Conservation (phyloP, 2,113 vertebrate genomes). For the Sminthopsis crassicaudata region DNA sequence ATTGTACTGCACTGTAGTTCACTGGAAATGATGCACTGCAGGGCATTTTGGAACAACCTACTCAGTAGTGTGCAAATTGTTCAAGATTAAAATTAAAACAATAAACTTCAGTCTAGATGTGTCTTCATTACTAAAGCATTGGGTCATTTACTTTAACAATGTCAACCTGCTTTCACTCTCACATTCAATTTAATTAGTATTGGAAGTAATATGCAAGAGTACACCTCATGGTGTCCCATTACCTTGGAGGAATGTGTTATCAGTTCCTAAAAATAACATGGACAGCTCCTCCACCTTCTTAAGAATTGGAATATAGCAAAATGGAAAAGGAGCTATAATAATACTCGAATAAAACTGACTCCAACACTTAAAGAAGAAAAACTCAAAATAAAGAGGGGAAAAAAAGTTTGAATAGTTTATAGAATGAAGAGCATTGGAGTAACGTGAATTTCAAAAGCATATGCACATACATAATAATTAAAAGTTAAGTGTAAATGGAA, state of each 20-base stretch:
- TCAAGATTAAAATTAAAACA: slow-evolving; percentile 85
- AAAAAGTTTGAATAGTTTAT: neutral
- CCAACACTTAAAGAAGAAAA: slow-evolving; percentile 24
- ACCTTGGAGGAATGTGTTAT: slow-evolving; percentile 73
- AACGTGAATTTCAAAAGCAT: neutral
- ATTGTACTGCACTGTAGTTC: slow-evolving; percentile 55
- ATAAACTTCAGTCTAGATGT: slow-evolving; percentile 82
- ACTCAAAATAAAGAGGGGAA: slow-evolving; percentile 18
- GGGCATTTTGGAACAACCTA: slow-evolving; percentile 71
- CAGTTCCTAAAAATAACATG: slow-evolving; percentile 74
- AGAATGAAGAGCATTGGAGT: neutral
- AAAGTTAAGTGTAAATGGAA: neutral
- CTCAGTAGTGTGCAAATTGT: slow-evolving; percentile 70
- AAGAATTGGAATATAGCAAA: slow-evolving; percentile 36
- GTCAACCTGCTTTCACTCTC: slow-evolving; percentile 80
- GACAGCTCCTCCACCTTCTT: slow-evolving; percentile 14
- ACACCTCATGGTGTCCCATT: slow-evolving; percentile 80
- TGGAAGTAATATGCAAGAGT: slow-evolving; percentile 80
- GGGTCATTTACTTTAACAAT: slow-evolving; percentile 86
- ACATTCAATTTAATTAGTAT: slow-evolving; percentile 82
- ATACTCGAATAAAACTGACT: slow-evolving; percentile 51
- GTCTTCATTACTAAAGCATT: slow-evolving; percentile 83
- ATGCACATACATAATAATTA: neutral
- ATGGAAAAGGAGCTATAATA: slow-evolving; percentile 14
- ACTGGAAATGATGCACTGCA: slow-evolving; percentile 53